phyloP scores from a whole-genome alignment of 2,797 vertebrate species.

The Crotalus adamanteus region DNA sequence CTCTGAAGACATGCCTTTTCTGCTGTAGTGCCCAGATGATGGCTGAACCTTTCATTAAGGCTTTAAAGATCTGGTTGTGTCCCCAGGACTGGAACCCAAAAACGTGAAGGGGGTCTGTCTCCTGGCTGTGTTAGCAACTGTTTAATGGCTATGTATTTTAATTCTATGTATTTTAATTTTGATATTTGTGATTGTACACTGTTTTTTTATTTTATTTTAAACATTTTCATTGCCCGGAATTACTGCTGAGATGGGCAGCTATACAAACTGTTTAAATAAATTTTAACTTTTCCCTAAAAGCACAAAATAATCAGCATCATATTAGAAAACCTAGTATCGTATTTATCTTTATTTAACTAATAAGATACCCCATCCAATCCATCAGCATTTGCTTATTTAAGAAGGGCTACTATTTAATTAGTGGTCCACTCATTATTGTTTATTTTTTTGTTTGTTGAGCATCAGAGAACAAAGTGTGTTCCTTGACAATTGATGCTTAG shows the following conservation, averaged over 20 bases:
- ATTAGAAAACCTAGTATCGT: neutral
- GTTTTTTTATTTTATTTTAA: neutral
- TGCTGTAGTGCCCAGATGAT: neutral
- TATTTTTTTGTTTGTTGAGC: conserved; percentile 18
- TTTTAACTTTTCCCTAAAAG: neutral
- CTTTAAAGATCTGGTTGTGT: neutral
- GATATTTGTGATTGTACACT: neutral
- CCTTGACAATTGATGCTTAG: conserved; percentile 13
- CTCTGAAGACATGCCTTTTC: neutral
- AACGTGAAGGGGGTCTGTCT: neutral
- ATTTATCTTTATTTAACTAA: neutral
- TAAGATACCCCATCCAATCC: neutral
- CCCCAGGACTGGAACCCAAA: neutral
- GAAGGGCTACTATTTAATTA: conserved; percentile 35
- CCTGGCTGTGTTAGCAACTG: neutral
- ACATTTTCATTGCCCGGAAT: neutral
- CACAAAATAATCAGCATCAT: neutral
- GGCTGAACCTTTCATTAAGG: neutral
- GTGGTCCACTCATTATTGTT: neutral
- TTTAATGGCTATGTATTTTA: neutral
- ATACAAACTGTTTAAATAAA: neutral
- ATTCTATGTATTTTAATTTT: neutral
- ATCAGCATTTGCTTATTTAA: conserved; percentile 26
- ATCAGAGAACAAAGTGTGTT: neutral
- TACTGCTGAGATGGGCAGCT: neutral